Conservation (phyloP, 2,888 invertebrate species). For the Ditula angustiorana region DNA sequence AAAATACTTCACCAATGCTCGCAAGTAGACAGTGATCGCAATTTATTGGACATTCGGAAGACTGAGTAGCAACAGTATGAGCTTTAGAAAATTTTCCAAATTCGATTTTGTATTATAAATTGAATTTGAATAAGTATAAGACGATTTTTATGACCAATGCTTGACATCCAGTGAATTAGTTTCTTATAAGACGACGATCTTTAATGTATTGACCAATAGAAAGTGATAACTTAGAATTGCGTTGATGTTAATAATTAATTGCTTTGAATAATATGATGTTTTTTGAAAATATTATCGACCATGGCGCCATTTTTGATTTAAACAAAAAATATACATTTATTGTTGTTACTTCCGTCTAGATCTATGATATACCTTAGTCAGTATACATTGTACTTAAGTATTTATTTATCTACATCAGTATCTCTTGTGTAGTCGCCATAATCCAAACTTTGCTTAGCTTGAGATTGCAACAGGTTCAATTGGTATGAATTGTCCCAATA, state of each 20-base stretch:
- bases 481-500: no score
- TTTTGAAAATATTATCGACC: background rate
- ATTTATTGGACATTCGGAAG: constrained; percentile 70
- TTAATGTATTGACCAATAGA: constrained; percentile 36
- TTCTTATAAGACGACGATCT: constrained; percentile 56
- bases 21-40: constrained; percentile 64
- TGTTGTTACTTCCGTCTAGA: no score
- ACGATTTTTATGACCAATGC: constrained; percentile 68
- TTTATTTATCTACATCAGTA: no score
- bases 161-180: constrained; percentile 64
- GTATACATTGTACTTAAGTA: no score
- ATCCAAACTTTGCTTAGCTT: no score
- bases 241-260: constrained; percentile 26
- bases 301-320: background rate
- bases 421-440: no score
- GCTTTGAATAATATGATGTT: background rate
- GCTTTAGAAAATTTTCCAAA: constrained; percentile 59
- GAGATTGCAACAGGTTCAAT: no score
- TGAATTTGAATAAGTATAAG: constrained; percentile 72
- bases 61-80: constrained; percentile 66
- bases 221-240: constrained; percentile 30
- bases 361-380: background rate
- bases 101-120: constrained; percentile 72
- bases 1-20: constrained; percentile 53
- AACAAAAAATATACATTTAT: no score